A percentile compares a stretch with the other conserved stretches of the same genome.
Evolutionary conservation across 2,113 vertebrate species (phyloP).

Genomic region (Ptilonorhynchus violaceus): DNA sequence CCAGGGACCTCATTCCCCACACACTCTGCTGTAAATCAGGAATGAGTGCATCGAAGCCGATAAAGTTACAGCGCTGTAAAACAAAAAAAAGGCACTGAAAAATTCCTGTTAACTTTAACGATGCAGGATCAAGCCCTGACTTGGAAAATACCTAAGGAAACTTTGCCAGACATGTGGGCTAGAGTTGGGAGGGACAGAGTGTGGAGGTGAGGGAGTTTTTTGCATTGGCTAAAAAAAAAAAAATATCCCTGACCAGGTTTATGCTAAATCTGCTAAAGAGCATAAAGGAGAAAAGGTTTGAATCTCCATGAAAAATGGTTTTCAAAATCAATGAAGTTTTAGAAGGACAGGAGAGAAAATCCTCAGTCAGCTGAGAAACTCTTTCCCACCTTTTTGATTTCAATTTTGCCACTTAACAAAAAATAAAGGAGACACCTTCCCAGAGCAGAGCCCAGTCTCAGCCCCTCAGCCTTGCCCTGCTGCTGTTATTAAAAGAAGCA

Average conservation of each 20-base stretch:
- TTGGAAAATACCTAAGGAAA: constrained; percentile 2
- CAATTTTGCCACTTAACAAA: background rate
- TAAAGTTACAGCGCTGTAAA: background rate
- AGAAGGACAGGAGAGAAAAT: background rate
- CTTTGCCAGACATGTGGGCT: background rate
- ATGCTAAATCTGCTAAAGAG: background rate
- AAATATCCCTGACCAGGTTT: background rate
- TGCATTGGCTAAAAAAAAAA: background rate
- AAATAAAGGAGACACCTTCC: background rate
- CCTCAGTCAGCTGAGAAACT: background rate
- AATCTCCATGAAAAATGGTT: background rate
- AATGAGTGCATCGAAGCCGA: background rate
- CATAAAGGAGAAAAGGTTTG: background rate
- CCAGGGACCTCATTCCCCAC: background rate
- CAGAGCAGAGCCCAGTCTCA: rapidly evolving
- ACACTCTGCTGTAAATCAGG: background rate
- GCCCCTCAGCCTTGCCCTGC: background rate
- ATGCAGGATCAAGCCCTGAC: background rate
- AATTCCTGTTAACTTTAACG: background rate
- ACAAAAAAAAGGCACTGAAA: background rate
- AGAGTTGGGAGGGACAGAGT: background rate
- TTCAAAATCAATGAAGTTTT: background rate
- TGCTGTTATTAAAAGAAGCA: background rate
- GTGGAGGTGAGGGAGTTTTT: background rate
- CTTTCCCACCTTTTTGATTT: background rate